Evolutionary conservation across 2,888 invertebrate species (phyloP).

Genomic region (Hypolimnas misippus): DNA sequence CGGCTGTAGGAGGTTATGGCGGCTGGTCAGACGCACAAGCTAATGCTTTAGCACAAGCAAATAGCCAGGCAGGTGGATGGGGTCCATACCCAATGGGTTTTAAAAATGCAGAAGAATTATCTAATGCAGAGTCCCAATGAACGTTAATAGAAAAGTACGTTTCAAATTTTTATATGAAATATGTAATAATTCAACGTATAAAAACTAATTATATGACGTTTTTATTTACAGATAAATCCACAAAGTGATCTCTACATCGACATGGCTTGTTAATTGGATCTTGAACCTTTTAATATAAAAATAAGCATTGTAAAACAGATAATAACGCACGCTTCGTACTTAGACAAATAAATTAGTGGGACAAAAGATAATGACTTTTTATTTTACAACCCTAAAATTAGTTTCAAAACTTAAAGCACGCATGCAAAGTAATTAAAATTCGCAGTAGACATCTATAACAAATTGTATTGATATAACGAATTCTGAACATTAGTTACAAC

Average conservation of each 20-base stretch:
- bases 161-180: background rate
- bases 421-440: slow-evolving; percentile 34
- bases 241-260: slow-evolving; percentile 43
- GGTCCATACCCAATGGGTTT: slow-evolving; percentile 2
- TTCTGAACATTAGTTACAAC: slow-evolving; percentile 44
- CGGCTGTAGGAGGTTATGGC: background rate
- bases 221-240: slow-evolving; percentile 39
- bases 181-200: background rate
- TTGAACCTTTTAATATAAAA: slow-evolving; percentile 40
- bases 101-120: background rate
- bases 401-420: slow-evolving; percentile 12
- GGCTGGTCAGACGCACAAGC: slow-evolving; percentile 23
- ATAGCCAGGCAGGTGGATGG: too few species aligned
- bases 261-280: slow-evolving; percentile 41
- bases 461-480: slow-evolving; percentile 48
- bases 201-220: background rate
- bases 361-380: slow-evolving; percentile 36
- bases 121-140: background rate
- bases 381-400: slow-evolving; percentile 21
- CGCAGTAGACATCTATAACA: slow-evolving; percentile 39
- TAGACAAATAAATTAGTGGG: slow-evolving; percentile 52
- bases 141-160: background rate
- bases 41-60: slow-evolving; percentile 26
- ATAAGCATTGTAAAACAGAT: slow-evolving; percentile 47
- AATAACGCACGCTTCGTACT: slow-evolving; percentile 50